Evolutionary conservation across 2,888 invertebrate genomes (phyloP), one percentile per base, ranked within the genome.

Genomic region (Candidula unifasciata): DNA sequence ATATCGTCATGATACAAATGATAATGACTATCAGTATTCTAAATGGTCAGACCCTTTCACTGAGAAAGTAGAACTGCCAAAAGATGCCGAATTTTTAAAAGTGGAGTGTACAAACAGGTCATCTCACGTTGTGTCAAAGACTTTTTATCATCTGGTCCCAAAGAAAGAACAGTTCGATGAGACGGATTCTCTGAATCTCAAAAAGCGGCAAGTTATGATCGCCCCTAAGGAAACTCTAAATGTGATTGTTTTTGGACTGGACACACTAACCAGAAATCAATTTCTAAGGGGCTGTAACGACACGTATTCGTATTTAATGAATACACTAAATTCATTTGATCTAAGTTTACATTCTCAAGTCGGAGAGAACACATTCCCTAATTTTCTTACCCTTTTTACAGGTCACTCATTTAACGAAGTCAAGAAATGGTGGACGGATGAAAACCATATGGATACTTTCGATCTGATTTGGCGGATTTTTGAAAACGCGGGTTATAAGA

Each of bases 321-420:
- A 95, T 30, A 95, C 95, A 30, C 94, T 96, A 86, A 95, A 95
- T 24, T 96, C 96, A 68, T 95, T 97, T 78, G 97, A 97, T 92
- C 95, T 98, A 92, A 93, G 96, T 88, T 98, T 98, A 10, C 97
- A 97, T 93, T 97, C 97, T 92, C 98, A 98, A 95, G 96, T 98
- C 66, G 98, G 96, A 5, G 98, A 98, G 93, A 98, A 98, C 93
- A 98, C 98, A 0, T 98, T 97, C 93, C 97, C 97, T 0, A 98
- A 98, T 93, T 93, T 98, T 85, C 95, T 97, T 16, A 96, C 98
- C 0, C 95, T 97, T 84, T 94, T 98, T 24, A 95, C 86, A 0
- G 90, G 90, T 0, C 86, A 86, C 74, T 86, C 82, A 27, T 82
- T 85, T n/a, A 85, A 87, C 64, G 88, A 89, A 33, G 82, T 87